Percentiles rank a stretch among this genome's conserved stretches.
Evolutionary conservation across 2,888 invertebrate species (phyloP).

Genomic region (Pollenia griseotomentosa): DNA sequence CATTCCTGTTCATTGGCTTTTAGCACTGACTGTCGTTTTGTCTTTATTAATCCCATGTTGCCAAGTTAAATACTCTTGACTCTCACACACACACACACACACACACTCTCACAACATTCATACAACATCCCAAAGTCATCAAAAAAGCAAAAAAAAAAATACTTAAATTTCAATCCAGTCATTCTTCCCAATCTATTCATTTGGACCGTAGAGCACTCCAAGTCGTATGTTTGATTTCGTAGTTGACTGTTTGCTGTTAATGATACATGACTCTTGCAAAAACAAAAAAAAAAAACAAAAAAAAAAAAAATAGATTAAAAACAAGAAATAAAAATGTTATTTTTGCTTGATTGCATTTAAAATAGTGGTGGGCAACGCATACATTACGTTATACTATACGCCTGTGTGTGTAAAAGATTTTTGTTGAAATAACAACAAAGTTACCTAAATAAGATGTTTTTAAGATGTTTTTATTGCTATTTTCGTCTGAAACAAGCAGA

Average conservation of each 20-base stretch:
- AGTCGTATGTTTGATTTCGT: constrained; percentile 13
- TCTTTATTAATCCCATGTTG: constrained; percentile 50
- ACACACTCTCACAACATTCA: neutral
- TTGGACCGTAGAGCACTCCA: constrained; percentile 1
- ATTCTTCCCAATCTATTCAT: neutral
- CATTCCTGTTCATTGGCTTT: constrained; percentile 54
- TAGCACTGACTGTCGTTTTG: constrained; percentile 34
- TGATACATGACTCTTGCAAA: constrained; percentile 68
- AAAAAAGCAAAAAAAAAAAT: neutral
- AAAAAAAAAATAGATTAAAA: neutral
- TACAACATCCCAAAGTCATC: constrained; percentile 37
- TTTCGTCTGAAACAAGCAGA: too few relatives aligned
- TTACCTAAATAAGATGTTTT: too few relatives aligned
- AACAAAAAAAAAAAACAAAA: constrained; percentile 24
- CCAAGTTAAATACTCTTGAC: neutral
- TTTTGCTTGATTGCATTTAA: constrained; percentile 65
- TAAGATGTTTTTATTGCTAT: too few relatives aligned
- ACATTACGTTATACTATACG: neutral
- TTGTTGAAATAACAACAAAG: too few relatives aligned
- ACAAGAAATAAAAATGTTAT: constrained; percentile 55
- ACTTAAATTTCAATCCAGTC: constrained; percentile 19
- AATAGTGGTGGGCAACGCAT: neutral
- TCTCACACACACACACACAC: neutral
- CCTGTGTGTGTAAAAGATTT: neutral
- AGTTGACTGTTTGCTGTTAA: constrained; percentile 60